These are phyloP conservation scores for Paguma larvata DNA, from an alignment of 2,797 vertebrate species.

Conservation along the genomic window DNA sequence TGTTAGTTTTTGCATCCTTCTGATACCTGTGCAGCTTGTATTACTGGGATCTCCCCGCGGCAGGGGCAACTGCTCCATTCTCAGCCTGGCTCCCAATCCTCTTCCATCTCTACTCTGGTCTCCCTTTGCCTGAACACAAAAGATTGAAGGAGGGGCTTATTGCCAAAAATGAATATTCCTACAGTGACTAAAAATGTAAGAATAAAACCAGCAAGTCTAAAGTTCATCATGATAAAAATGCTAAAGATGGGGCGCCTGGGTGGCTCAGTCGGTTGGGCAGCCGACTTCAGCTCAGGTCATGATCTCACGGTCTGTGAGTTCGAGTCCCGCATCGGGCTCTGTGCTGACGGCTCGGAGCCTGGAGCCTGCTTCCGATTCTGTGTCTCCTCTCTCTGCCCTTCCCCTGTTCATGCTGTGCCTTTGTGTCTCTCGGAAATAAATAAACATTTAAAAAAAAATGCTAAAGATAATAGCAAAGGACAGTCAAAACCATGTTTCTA, in stretches of 20 bases:
- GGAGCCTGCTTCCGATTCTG: too few relatives aligned
- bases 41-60: background rate
- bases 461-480: conserved; percentile 1
- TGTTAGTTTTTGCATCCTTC: background rate
- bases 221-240: background rate
- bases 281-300: too few relatives aligned
- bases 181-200: background rate
- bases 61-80: background rate
- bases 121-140: background rate
- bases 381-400: too few relatives aligned
- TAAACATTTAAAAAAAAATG: too few relatives aligned
- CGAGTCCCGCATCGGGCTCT: too few relatives aligned
- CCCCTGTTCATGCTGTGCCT: too few relatives aligned
- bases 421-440: too few relatives aligned
- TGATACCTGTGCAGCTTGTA: background rate
- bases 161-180: background rate
- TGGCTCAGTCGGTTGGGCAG: too few relatives aligned
- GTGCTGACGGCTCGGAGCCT: too few relatives aligned
- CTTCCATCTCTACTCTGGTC: background rate
- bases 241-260: too few relatives aligned
- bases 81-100: background rate
- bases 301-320: too few relatives aligned
- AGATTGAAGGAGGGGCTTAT: background rate
- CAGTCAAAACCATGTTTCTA: background rate
- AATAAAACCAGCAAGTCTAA: background rate